Base-by-base conservation (phyloP, 2,113 vertebrate species). In the Tenrec ecaudatus region DNA sequence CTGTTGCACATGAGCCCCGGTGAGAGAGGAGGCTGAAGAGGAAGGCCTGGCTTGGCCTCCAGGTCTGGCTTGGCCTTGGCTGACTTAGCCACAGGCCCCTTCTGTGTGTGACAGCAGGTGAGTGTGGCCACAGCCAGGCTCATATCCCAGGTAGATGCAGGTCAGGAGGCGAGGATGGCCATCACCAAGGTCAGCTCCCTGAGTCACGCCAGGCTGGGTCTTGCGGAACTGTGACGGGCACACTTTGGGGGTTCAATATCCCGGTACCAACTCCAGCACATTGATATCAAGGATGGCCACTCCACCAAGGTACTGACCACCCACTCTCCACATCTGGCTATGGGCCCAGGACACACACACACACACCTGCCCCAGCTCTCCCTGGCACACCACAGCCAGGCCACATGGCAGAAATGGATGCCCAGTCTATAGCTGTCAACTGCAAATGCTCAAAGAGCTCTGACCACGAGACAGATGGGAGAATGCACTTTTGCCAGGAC, bases 401-500 rank as follows among this genome's bases (percentile, higher is more conserved):
- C 36, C 64, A 73, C 76, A 82, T 40, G 71, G 47, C 57, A 84
- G 87, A 86, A 57, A 94, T 82, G 88, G 80, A 25, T 31, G 64
- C 82, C 80, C 7, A 11, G 87, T 80, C 84, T 80, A 86, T 27
- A 38, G 43, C 80, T 90, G 33, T 71, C 90, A 71, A 88, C 85
- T 93, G 31, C 87, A 73, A 75, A 71, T 43, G 53, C 31, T 94
- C 88, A 31, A 78, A 92, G 43, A 79, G 47, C 58, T 92, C 71
- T 91, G 60, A 86, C 31, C 85, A 25, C 12, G 68, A 92, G 57
- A 90, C 82, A 88, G 90, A 95, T 69, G 66, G 90, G 47, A 96
- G 83, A 96, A 91, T 80, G 90, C 86, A 66, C 73, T 93, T 96
- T 68, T 83, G 82, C 86, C 91, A 94, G 91, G 73, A 92, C 76